Percentiles rank a stretch among this genome's conserved stretches.
phyloP scores from a whole-genome alignment of 2,888 invertebrate genomes.

The Leptarthrus brevirostris region DNA sequence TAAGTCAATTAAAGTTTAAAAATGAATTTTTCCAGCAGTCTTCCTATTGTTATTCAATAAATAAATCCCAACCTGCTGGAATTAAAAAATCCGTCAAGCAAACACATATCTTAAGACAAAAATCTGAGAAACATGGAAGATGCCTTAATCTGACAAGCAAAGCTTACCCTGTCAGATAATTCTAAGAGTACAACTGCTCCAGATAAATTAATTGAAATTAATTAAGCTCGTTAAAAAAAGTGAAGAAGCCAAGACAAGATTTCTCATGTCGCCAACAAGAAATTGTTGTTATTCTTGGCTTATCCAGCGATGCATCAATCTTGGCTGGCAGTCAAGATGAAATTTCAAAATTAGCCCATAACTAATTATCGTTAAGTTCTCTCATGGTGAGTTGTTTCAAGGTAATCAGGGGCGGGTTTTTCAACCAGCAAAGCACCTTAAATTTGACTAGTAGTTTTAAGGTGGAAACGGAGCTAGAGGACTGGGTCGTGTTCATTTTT shows the following conservation, averaged over 20 bases:
- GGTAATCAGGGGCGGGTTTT: slow-evolving; percentile 7
- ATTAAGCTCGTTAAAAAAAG: not conserved
- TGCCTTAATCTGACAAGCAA: not conserved
- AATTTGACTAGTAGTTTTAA: not conserved
- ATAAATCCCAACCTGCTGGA: no score
- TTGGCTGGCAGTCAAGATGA: not conserved
- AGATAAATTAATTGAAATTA: slow-evolving; percentile 10
- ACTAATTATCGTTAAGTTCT: not conserved
- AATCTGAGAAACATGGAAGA: not conserved
- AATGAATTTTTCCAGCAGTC: no score
- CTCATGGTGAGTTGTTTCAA: not conserved
- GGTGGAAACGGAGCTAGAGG: not conserved
- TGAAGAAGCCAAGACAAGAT: not conserved
- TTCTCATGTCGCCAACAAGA: not conserved
- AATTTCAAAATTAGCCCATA: not conserved
- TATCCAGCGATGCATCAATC: not conserved
- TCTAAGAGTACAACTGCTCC: not conserved
- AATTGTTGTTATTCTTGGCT: not conserved
- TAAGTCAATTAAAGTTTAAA: no score
- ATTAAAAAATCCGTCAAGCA: no score
- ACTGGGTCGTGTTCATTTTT: no score
- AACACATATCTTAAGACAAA: no score
- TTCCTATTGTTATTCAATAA: no score
- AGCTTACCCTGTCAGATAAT: not conserved
- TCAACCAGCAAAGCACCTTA: not conserved